Conservation (phyloP, 2,888 invertebrate species). For the Cryptocheilus praepositus region DNA sequence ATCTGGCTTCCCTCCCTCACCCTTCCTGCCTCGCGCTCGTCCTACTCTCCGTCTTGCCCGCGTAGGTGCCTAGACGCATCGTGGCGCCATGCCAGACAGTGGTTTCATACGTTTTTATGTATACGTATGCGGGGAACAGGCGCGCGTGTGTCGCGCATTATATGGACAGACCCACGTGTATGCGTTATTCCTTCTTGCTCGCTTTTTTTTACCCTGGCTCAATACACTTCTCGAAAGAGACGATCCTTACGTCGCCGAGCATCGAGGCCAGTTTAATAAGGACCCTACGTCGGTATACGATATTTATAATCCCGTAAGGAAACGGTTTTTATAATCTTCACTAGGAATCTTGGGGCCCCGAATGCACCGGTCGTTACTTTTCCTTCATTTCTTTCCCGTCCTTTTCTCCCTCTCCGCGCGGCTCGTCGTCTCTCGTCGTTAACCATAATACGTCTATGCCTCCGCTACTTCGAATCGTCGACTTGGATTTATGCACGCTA, state of each 20-base stretch:
- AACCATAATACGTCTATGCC: slow-evolving; percentile 7
- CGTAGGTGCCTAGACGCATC: slow-evolving; percentile 52
- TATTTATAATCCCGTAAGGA: slow-evolving; percentile 54
- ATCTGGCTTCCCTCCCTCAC: slow-evolving; percentile 52
- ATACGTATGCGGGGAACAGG: slow-evolving; percentile 2
- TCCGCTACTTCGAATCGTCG: too few species aligned
- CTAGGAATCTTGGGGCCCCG: slow-evolving; percentile 47
- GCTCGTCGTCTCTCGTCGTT: slow-evolving; percentile 5
- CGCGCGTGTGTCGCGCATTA: not conserved
- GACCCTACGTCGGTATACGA: slow-evolving; percentile 26
- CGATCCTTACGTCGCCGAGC: slow-evolving; percentile 30
- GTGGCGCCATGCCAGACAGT: slow-evolving; percentile 59
- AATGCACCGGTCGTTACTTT: not conserved
- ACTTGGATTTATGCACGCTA: too few species aligned
- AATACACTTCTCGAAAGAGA: slow-evolving; percentile 29
- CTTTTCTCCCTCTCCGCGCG: not conserved
- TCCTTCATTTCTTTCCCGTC: not conserved
- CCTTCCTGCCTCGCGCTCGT: slow-evolving; percentile 22
- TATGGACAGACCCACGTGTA: not conserved
- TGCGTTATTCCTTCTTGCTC: slow-evolving; percentile 35
- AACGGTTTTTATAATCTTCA: slow-evolving; percentile 53
- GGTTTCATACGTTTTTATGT: slow-evolving; percentile 23
- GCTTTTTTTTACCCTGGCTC: slow-evolving; percentile 39
- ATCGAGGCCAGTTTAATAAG: slow-evolving; percentile 51
- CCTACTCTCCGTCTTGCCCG: slow-evolving; percentile 35